Base-by-base conservation (phyloP, 2,113 vertebrate species). In the Galemys pyrenaicus region DNA sequence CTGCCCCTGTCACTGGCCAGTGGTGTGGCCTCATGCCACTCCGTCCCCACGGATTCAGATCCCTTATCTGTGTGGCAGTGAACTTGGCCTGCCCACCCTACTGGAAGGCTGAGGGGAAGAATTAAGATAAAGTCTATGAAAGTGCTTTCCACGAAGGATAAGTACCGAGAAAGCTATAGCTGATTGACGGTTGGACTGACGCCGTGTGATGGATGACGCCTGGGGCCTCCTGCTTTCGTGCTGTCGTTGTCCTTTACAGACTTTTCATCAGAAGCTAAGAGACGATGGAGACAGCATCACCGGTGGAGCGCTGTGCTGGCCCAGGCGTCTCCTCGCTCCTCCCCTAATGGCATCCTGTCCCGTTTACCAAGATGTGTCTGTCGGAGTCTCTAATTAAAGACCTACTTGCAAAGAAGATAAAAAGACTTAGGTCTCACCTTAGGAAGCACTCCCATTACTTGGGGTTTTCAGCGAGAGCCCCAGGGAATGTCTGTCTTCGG, bases 351-450 rank as follows among this genome's bases (percentile, higher is more conserved):
- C 74, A 85, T 86, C 68, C 82, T 87, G 83, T 83, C 83, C 94
- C 87, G 80, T 44, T 94, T 87, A 65, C 62, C 9, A 5, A 22
- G 79, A 95, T 51, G 35, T 41, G 56, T 92, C 95, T 94, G 49
- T 68, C 17, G 73, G 71, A 74, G 58, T 85, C 84, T 92, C 82
- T 96, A 95, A 97, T 95, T 94, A 96, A 95, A 92, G 79, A 83
- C 94, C 81, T 88, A 87, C 94, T 81, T 88, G 78, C 70, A 90
- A 79, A 68, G 68, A 73, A 95, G 96, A 95, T 95, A 83, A 81
- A 94, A 95, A 85, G 82, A 71, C 92, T 88, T 93, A 68, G 60
- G 62, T 86, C 81, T 95, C 68, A 74, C 94, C 74, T 94, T 82
- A 79, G 78, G 78, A 96, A 89, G 41, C 56, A 65, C 70, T 60